phyloP scores from a whole-genome alignment of 2,888 invertebrate species.

The Drosophila kokeensis region DNA sequence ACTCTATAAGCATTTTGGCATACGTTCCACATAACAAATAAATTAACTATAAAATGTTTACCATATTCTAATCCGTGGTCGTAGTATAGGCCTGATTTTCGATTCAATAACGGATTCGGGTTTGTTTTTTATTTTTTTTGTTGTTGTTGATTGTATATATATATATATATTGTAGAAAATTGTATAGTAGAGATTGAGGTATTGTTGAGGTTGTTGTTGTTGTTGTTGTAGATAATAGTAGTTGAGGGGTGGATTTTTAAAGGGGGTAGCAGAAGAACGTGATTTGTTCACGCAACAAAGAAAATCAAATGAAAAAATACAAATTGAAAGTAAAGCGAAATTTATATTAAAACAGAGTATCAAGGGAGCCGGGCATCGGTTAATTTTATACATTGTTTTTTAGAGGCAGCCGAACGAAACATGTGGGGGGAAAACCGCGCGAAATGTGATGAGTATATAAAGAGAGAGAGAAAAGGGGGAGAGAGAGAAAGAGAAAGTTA shows the following conservation, averaged over 20 bases:
- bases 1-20: slow-evolving; percentile 52
- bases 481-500: slow-evolving; percentile 24
- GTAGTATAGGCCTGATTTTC: slow-evolving; percentile 90
- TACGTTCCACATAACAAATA: slow-evolving; percentile 68
- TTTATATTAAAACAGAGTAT: slow-evolving; percentile 19
- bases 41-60: slow-evolving; percentile 87
- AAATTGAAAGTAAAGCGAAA: slow-evolving; percentile 22
- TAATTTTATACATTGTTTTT: slow-evolving; percentile 8
- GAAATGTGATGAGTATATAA: slow-evolving; percentile 26
- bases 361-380: not conserved
- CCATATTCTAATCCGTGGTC: slow-evolving; percentile 97
- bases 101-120: slow-evolving; percentile 37
- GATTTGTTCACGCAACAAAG: slow-evolving; percentile 37
- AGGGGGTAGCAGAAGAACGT: slow-evolving; percentile 26
- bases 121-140: slow-evolving; percentile 44
- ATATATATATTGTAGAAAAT: slow-evolving; percentile 26
- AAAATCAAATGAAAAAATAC: slow-evolving; percentile 32
- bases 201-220: slow-evolving; percentile 36
- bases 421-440: slow-evolving; percentile 22
- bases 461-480: slow-evolving; percentile 23
- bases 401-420: slow-evolving; percentile 33
- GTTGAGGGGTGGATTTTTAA: slow-evolving; percentile 6
- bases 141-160: slow-evolving; percentile 34
- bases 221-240: slow-evolving; percentile 34
- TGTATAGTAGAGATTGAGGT: slow-evolving; percentile 31